A percentile compares a stretch with the other conserved stretches of the same genome.
Conservation (phyloP, 2,113 vertebrate genomes). For the Fukomys damarensis region DNA sequence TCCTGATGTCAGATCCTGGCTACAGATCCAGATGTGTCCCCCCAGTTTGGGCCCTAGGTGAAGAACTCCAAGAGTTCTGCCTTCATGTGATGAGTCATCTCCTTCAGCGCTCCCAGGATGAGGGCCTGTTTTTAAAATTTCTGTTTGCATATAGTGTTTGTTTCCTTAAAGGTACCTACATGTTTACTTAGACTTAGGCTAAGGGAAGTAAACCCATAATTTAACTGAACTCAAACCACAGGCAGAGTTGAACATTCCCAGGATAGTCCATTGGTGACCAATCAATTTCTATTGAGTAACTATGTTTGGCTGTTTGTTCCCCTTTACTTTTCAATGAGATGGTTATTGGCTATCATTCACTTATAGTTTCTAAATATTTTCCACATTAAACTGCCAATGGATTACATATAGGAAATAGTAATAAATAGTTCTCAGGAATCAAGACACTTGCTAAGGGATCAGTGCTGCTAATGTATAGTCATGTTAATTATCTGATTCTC, state of each 20-base stretch:
- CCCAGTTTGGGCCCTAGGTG: neutral
- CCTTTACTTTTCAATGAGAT: conserved; percentile 18
- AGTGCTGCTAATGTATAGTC: neutral
- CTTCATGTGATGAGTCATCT: neutral
- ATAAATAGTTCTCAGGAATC: conserved; percentile 38
- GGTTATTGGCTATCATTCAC: neutral
- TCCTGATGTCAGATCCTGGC: neutral
- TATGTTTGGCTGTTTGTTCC: neutral
- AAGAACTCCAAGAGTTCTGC: neutral
- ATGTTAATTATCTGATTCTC: conserved; percentile 40
- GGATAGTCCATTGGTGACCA: neutral
- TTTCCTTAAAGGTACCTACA: neutral
- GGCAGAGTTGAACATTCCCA: neutral
- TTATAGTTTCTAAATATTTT: neutral
- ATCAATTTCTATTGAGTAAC: neutral
- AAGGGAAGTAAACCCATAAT: neutral
- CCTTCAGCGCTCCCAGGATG: neutral
- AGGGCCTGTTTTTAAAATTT: neutral
- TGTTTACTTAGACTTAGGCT: neutral
- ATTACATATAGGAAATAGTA: neutral
- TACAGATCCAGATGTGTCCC: neutral
- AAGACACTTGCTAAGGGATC: neutral
- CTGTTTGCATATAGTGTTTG: neutral
- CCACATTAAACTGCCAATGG: neutral
- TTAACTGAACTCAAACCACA: neutral